phyloP scores from a whole-genome alignment of 2,113 vertebrate genomes.

The Sebastes schlegelii region DNA sequence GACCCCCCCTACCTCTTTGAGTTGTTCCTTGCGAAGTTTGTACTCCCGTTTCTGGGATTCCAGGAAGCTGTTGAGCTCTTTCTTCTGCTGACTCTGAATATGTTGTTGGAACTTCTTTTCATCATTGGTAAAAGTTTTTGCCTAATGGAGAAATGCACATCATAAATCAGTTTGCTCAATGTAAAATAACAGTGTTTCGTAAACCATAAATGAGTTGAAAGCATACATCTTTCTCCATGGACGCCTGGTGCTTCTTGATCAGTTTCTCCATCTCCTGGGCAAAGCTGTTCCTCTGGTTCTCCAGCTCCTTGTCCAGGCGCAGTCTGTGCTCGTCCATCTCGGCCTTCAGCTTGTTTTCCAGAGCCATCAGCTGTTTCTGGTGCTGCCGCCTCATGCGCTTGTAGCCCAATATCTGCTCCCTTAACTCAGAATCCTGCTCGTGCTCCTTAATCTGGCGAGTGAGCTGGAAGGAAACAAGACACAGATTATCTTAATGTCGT shows the following conservation, averaged over 20 bases:
- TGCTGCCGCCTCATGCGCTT: constrained; percentile 98
- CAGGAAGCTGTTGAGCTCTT: constrained; percentile 95
- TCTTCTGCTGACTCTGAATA: constrained; percentile 98
- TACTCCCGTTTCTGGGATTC: constrained; percentile 99
- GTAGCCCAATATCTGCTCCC: constrained; percentile 98
- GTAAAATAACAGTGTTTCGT: background rate
- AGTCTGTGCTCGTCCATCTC: constrained; percentile 99
- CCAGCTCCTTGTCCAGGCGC: constrained; percentile 97
- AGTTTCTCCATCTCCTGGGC: constrained; percentile 98
- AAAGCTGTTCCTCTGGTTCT: constrained; percentile 96
- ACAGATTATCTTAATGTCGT: background rate
- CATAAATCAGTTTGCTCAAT: constrained; percentile 23
- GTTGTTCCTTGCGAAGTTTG: constrained; percentile 97
- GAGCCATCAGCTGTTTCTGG: constrained; percentile 97
- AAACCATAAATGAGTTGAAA: constrained; percentile 31
- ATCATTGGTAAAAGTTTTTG: constrained; percentile 94
- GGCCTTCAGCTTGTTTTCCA: constrained; percentile 98
- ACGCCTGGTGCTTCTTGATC: constrained; percentile 95
- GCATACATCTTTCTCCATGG: constrained; percentile 98
- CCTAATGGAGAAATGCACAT: constrained; percentile 81
- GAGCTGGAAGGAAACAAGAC: constrained; percentile 83
- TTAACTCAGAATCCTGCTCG: constrained; percentile 96
- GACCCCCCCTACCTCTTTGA: constrained; percentile 90
- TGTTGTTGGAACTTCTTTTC: constrained; percentile 99
- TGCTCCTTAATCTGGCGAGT: constrained; percentile 99